Base-by-base conservation (phyloP, 2,797 vertebrate species). In the Amblyopsis hoosieri region DNA sequence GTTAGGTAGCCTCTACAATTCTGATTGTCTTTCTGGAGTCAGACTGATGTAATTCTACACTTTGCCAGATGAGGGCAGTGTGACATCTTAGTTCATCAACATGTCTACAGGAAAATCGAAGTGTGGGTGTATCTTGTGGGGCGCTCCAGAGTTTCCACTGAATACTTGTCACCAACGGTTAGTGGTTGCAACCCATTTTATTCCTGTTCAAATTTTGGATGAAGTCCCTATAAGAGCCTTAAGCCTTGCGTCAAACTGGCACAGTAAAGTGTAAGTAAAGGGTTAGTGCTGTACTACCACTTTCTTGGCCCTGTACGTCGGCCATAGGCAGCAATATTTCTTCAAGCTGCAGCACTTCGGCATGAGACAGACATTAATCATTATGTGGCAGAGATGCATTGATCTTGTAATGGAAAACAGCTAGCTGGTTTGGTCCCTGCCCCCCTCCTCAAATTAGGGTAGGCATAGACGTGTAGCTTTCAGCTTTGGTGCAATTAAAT, bases 321-420 rank as follows among this genome's bases (percentile, higher is more conserved):
- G 82, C 75, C 54, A 67, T 14, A 62, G 52, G 68, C 79, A 9
- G 71, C 78, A 80, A 83, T 79, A 61, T 63, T 76, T 63, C 71
- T 84, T 75, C 79, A 86, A 81, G 69, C 67, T 57, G 50, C 29
- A 47, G 67, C 68, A 68, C 64, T 75, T 59, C 61, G 79, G 59
- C 72, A 47, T 29, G 51, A 64, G 67, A 66, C 72, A 9, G 53
- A 47, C 72, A 57, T 76, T 79, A 70, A 72, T 51, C 55, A 83
- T 84, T 73, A 80, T 62, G 14, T 53, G 66, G 47, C 57, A 45
- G 31, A 63, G 29, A 56, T 3, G 64, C 47, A 65, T 63, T 73
- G 60, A 73, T 74, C 65, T 48, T 54, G 45, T 37, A 62, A 48
- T 60, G 54, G 9, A 42, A 62, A 64, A 70, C 12, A 13, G 14